phyloP scores from a whole-genome alignment of 2,797 vertebrate genomes.

The Paramormyrops hopkinsi region DNA sequence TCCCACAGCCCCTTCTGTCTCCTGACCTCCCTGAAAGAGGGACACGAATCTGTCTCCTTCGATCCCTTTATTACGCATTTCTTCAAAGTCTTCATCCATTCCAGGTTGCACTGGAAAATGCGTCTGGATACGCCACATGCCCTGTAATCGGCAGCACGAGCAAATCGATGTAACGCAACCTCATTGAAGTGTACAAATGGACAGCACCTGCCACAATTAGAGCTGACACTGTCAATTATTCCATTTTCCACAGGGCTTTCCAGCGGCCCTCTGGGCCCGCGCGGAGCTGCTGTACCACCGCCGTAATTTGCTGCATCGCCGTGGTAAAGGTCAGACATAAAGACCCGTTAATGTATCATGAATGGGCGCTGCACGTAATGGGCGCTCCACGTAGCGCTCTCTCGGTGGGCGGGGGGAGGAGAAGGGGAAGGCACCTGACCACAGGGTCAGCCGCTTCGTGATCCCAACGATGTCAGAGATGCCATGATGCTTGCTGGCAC shows the following conservation, averaged over 20 bases:
- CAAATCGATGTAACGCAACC: not conserved
- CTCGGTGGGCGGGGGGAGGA: not conserved
- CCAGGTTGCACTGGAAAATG: slow-evolving; percentile 27
- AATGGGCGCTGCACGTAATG: slow-evolving; percentile 23
- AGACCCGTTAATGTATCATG: slow-evolving; percentile 25
- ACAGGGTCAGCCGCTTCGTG: not conserved
- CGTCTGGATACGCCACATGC: not conserved
- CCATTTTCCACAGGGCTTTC: slow-evolving; percentile 1
- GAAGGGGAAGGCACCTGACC: not conserved
- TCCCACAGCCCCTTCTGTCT: not conserved
- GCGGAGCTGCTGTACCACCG: slow-evolving; percentile 35
- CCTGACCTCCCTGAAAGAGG: not conserved
- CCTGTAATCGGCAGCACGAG: not conserved
- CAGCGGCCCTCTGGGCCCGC: slow-evolving; percentile 34
- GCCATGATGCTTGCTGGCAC: not conserved
- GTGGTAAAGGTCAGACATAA: slow-evolving; percentile 28
- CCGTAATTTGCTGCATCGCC: slow-evolving; percentile 33
- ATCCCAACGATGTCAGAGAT: not conserved
- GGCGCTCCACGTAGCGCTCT: not conserved
- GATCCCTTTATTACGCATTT: slow-evolving; percentile 7
- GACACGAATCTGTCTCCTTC: not conserved
- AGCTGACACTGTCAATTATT: slow-evolving; percentile 31
- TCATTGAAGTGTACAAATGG: not conserved
- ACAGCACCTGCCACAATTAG: slow-evolving; percentile 4
- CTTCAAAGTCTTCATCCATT: slow-evolving; percentile 30